These are phyloP conservation scores for Crepidodera aurea DNA, from an alignment of 2,888 invertebrate species.

Conservation along the genomic window DNA sequence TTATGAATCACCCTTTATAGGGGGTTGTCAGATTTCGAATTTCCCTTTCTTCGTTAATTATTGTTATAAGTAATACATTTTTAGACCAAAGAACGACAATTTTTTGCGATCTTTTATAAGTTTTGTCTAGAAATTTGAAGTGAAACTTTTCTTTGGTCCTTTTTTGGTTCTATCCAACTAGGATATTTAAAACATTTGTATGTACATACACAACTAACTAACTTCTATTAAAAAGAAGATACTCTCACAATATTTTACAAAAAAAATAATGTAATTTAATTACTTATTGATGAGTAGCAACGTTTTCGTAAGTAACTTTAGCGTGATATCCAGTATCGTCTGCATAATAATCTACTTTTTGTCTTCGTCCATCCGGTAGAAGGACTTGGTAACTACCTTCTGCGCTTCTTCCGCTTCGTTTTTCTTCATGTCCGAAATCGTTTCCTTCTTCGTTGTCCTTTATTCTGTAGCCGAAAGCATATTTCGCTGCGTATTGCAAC, in stretches of 20 bases:
- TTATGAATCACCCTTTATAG: too few relatives aligned
- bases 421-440: slow-evolving; percentile 80
- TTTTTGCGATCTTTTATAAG: too few relatives aligned
- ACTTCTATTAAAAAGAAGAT: not conserved
- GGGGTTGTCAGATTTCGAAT: too few relatives aligned
- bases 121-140: too few relatives aligned
- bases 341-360: slow-evolving; percentile 80
- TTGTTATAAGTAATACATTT: too few relatives aligned
- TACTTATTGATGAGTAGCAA: slow-evolving; percentile 44
- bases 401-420: slow-evolving; percentile 71
- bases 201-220: not conserved
- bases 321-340: slow-evolving; percentile 82
- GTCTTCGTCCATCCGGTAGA: slow-evolving; percentile 80
- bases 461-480: slow-evolving; percentile 73
- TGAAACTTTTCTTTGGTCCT: too few relatives aligned
- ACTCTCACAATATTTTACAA: not conserved
- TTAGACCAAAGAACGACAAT: too few relatives aligned
- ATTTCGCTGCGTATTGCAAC: slow-evolving; percentile 59
- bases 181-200: not conserved
- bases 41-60: too few relatives aligned
- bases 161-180: not conserved
- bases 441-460: slow-evolving; percentile 75
- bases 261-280: not conserved
- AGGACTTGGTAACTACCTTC: slow-evolving; percentile 80
- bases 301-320: slow-evolving; percentile 71